Percentiles rank a stretch among this genome's conserved stretches.
Conservation (phyloP, 35 echinoderm and acorn worm genomes). For the Anneissia japonica region DNA sequence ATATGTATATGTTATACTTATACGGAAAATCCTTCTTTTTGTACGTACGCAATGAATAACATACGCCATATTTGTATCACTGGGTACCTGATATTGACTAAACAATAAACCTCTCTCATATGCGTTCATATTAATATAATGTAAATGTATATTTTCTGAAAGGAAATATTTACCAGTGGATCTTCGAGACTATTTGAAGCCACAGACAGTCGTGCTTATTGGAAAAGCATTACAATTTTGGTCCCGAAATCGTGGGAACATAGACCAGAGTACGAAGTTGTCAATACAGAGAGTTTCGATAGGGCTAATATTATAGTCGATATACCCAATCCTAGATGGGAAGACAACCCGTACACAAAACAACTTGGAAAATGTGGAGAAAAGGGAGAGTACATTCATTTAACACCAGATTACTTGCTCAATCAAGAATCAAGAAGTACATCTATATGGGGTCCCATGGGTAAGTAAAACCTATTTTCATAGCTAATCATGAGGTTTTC, state of each 20-base stretch:
- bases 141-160: background rate
- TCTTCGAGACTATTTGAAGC: constrained; percentile 8
- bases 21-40: too few relatives aligned
- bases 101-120: too few relatives aligned
- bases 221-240: constrained; percentile 27
- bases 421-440: constrained; percentile 28
- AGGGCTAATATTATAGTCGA: constrained; percentile 18
- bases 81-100: too few relatives aligned
- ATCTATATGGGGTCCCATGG: constrained; percentile 27
- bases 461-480: constrained; percentile 3
- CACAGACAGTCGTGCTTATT: constrained; percentile 25
- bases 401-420: constrained; percentile 5
- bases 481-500: too few relatives aligned
- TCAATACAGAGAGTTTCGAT: constrained; percentile 14
- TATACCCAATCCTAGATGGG: background rate
- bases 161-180: constrained; percentile 20
- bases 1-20: too few relatives aligned
- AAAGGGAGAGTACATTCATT: constrained; percentile 16
- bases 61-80: background rate
- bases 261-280: background rate
- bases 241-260: constrained; percentile 19
- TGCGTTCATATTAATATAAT: too few relatives aligned
- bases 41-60: too few relatives aligned
- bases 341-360: constrained; percentile 23
- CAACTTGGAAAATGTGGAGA: constrained; percentile 16